Conservation (phyloP, 2,888 invertebrate species). For the Agonopterix heracliana region DNA sequence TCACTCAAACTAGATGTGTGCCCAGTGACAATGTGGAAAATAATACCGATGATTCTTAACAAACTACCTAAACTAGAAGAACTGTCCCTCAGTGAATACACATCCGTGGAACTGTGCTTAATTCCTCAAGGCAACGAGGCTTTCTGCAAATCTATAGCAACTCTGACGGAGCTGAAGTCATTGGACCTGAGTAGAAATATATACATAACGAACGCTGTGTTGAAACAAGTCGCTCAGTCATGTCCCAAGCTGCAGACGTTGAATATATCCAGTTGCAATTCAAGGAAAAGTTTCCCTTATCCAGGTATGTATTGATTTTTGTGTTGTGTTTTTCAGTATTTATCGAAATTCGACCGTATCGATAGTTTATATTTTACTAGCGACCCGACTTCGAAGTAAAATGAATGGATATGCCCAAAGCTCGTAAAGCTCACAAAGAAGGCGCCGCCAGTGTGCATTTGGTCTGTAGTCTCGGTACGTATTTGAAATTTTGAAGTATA, state of each 20-base stretch:
- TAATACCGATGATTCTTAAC: slow-evolving; percentile 48
- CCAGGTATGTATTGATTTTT: slow-evolving; percentile 28
- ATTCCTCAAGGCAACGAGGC: slow-evolving; percentile 37
- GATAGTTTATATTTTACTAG: too few relatives aligned
- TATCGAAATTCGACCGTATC: too few relatives aligned
- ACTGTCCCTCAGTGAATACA: slow-evolving; percentile 57
- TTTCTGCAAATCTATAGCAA: slow-evolving; percentile 50
- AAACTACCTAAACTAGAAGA: slow-evolving; percentile 51
- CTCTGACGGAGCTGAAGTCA: slow-evolving; percentile 55
- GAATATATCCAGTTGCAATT: slow-evolving; percentile 63
- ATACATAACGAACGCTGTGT: slow-evolving; percentile 67
- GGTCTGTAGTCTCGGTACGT: too few relatives aligned
- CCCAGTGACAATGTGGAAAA: slow-evolving; percentile 55
- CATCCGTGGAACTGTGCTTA: slow-evolving; percentile 31
- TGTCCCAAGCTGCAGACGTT: slow-evolving; percentile 61
- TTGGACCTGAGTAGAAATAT: slow-evolving; percentile 63
- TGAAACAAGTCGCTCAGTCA: slow-evolving; percentile 63
- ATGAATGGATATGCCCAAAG: too few relatives aligned
- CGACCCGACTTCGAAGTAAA: too few relatives aligned
- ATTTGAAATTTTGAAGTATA: too few relatives aligned
- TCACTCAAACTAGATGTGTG: slow-evolving; percentile 53
- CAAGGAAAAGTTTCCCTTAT: slow-evolving; percentile 32
- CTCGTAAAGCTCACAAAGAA: too few relatives aligned
- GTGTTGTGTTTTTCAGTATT: too few relatives aligned
- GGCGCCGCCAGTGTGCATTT: too few relatives aligned